phyloP scores from a whole-genome alignment of 2,113 vertebrate genomes.

The Erythrolamprus reginae region DNA sequence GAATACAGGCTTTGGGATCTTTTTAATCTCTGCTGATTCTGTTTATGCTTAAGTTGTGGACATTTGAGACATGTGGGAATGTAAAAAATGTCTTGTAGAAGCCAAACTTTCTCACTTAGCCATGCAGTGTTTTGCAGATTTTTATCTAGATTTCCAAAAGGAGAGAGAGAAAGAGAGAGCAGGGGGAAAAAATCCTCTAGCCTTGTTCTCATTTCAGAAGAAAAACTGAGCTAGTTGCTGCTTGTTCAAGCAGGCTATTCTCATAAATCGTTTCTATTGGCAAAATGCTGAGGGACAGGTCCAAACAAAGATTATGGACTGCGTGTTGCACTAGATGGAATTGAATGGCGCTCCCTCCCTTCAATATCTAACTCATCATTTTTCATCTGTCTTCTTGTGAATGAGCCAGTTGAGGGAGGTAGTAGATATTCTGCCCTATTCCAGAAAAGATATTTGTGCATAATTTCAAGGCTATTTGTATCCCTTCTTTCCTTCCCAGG shows the following conservation, averaged over 20 bases:
- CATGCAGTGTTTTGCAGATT: conserved; percentile 31
- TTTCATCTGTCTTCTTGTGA: not conserved
- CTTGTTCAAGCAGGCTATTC: conserved; percentile 18
- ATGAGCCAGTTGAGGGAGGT: not conserved
- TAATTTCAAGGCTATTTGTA: not conserved
- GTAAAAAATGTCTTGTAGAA: conserved; percentile 48
- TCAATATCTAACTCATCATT: not conserved
- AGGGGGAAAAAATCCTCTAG: not conserved
- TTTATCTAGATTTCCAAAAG: conserved; percentile 21
- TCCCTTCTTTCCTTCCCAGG: not conserved
- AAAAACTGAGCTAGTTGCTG: not conserved
- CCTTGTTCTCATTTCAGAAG: conserved; percentile 7
- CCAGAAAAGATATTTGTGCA: not conserved
- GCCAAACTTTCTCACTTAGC: conserved; percentile 41
- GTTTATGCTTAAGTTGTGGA: conserved; percentile 49
- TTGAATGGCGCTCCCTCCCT: not conserved
- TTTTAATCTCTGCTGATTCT: conserved; percentile 48
- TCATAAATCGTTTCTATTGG: not conserved
- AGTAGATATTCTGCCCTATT: not conserved
- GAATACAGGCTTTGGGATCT: conserved; percentile 42
- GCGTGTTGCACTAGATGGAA: not conserved
- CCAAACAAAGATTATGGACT: not conserved
- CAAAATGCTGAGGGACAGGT: not conserved
- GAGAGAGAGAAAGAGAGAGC: not conserved
- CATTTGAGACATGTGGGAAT: conserved; percentile 55